These are phyloP conservation scores for Microtus richardsoni DNA, from an alignment of 2,113 vertebrate species.

Conservation along the genomic window DNA sequence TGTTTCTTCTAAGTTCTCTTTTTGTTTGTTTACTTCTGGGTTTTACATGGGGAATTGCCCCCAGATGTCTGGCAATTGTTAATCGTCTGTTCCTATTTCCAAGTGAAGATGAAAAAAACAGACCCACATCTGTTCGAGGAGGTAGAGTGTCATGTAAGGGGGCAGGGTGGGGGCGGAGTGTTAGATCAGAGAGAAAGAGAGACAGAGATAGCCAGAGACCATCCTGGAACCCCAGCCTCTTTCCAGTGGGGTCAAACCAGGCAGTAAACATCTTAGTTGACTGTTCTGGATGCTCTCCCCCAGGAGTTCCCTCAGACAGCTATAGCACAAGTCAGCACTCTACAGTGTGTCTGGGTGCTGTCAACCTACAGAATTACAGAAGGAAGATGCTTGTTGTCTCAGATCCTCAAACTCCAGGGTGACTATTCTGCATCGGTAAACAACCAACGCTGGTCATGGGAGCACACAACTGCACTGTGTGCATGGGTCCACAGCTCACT, in stretches of 20 bases:
- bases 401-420: neutral
- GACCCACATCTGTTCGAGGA: neutral
- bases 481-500: neutral
- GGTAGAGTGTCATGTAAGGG: neutral
- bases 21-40: conserved; percentile 47
- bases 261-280: neutral
- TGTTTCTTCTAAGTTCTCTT: conserved; percentile 31
- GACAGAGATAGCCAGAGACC: neutral
- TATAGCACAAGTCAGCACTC: neutral
- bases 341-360: neutral
- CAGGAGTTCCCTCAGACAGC: neutral
- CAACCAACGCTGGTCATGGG: neutral
- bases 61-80: neutral
- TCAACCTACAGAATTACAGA: neutral
- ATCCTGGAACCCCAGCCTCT: neutral
- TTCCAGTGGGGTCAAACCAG: neutral
- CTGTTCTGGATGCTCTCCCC: neutral
- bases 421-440: neutral
- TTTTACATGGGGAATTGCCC: neutral
- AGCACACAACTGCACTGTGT: neutral
- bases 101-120: neutral
- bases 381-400: neutral
- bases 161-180: neutral
- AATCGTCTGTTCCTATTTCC: neutral
- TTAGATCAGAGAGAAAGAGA: neutral